Percentiles rank a stretch among this genome's conserved stretches.
Evolutionary conservation across 92 coral and sea anemone species (phyloP).

Genomic region (Epizoanthus fatuus): DNA sequence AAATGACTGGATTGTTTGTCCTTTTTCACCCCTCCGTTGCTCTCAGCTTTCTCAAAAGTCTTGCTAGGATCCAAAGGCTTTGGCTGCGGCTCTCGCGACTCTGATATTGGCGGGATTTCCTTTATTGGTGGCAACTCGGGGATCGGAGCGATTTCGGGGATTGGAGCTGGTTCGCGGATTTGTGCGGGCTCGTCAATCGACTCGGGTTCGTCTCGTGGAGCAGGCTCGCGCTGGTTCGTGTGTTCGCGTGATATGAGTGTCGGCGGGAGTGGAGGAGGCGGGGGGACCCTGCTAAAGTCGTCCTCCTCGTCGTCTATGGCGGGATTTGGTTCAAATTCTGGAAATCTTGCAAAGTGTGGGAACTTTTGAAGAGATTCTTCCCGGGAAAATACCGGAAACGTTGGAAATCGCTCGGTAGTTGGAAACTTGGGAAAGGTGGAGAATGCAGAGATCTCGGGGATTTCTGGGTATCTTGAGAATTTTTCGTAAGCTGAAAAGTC

Average conservation of each 20-base stretch:
- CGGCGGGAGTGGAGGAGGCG: constrained; percentile 33
- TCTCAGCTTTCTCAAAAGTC: constrained; percentile 47
- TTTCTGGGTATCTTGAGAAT: constrained; percentile 12
- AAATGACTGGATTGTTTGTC: not conserved
- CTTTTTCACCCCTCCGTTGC: constrained; percentile 45
- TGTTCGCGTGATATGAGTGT: constrained; percentile 42
- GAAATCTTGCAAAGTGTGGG: constrained; percentile 10
- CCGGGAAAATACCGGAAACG: constrained; percentile 17
- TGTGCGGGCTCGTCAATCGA: constrained; percentile 38
- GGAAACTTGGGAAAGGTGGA: constrained; percentile 32
- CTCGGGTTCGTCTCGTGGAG: constrained; percentile 25
- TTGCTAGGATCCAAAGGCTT: constrained; percentile 24
- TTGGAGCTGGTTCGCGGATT: constrained; percentile 42
- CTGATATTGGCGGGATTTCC: constrained; percentile 45
- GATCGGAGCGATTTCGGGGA: constrained; percentile 43
- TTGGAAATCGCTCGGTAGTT: constrained; percentile 6
- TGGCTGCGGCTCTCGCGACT: constrained; percentile 12
- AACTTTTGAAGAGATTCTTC: not conserved
- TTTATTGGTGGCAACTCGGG: constrained; percentile 33
- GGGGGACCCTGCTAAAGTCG: not conserved
- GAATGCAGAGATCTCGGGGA: constrained; percentile 22
- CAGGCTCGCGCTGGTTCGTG: constrained; percentile 30
- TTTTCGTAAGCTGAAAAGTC: constrained; percentile 1
- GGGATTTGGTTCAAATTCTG: constrained; percentile 1
- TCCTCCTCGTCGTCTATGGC: constrained; percentile 22